Base-by-base conservation (phyloP, 2,888 invertebrate genomes). In the Falcaria lacertinaria region DNA sequence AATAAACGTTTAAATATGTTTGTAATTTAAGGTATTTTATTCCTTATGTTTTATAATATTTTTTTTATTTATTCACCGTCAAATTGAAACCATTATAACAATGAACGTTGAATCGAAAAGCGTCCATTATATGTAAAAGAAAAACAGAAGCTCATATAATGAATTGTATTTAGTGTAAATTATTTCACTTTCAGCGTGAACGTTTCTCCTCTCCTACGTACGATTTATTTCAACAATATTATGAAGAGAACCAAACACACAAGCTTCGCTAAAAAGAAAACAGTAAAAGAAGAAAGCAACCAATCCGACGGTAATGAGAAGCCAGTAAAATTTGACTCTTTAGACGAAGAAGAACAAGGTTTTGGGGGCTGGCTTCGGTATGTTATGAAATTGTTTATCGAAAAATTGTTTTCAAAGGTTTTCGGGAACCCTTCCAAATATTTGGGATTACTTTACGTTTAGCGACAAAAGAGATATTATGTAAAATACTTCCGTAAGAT, bases 291-390 rank as follows among this genome's bases (percentile, higher is more conserved):
- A 25, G 69, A 72, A 37, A 59, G 60, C 13, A 66, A 61, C 48
- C 47, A 50, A 37, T 15, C 56, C 0, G 68, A 63, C 17, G 51
- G 51, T n/a, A 47, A 50, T 8, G 69, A 66, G 3, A 60, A 50
- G 1, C 44, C 57, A 1, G 51, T 34, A 0, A 63, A 60, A 42
- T 50, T 55, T 17, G 74, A 75, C 43, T 64, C 71, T 6, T 61
- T 85, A 32, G 88, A 88, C 46, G 86, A 88, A 39, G 86, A 85
- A 37, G 81, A 88, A 16, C 80, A 80, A 52, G 87, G 88, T 2
- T 88, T 88, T 48, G 84, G 87, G 15, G 84, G 86, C 15, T 88
- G 88, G 88, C 72, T 88, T 4, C 80, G 74, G 88, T 87, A 64
- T 50, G 43, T 42, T 17, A 42, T 34, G 19, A 17, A 35, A 35